Percentiles rank a stretch among this genome's conserved stretches.
These are phyloP conservation scores for Ivindomyrus marchei DNA, from an alignment of 2,113 vertebrate genomes.

Conservation along the genomic window DNA sequence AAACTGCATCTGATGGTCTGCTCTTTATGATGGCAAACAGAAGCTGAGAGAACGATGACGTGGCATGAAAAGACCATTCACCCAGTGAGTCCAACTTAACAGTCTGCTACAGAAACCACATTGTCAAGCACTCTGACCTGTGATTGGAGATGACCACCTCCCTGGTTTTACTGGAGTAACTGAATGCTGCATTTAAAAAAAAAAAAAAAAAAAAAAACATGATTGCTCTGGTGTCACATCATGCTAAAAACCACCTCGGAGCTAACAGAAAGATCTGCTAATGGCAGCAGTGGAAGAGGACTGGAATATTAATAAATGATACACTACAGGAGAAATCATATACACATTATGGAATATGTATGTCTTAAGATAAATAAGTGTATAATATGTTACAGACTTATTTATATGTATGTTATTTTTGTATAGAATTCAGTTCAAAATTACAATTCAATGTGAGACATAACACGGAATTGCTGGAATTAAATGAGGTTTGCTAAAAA, in stretches of 20 bases:
- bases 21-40: not conserved
- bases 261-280: not conserved
- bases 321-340: not conserved
- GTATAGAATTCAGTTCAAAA: not conserved
- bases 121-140: not conserved
- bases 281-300: not conserved
- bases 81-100: not conserved
- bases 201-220: not conserved
- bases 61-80: not conserved
- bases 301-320: not conserved
- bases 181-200: not conserved
- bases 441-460: not conserved
- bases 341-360: not conserved
- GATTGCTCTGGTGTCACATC: not conserved
- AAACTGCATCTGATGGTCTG: not conserved
- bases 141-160: not conserved
- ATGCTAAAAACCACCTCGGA: not conserved
- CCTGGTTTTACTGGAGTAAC: not conserved
- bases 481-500: not conserved
- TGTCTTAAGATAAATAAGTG: not conserved
- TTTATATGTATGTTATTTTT: not conserved
- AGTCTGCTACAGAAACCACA: not conserved
- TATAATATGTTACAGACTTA: not conserved
- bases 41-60: not conserved
- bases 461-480: not conserved